Evolutionary conservation across 2,113 vertebrate species (phyloP), one percentile per base, ranked within the genome.

Genomic region (Aphyosemion australe): DNA sequence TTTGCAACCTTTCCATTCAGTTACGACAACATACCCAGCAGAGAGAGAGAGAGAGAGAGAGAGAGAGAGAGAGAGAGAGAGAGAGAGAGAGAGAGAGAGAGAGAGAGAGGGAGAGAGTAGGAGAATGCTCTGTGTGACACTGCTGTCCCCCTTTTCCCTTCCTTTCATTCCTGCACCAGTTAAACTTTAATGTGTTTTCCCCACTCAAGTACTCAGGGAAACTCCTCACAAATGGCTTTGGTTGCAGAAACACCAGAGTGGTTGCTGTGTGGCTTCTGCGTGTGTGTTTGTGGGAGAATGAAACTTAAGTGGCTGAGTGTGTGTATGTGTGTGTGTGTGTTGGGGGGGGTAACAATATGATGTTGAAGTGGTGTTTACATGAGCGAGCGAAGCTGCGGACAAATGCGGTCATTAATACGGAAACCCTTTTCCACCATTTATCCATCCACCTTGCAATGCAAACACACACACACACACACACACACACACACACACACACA

Each of bases 151-250:
- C 73, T 79, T 69, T 37, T 37, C 6, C 4, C 34, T 14, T 13
- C 51, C 43, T 65, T 84, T 84, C 74, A 61, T 61, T 62, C 53
- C 64, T 74, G 32, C 63, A 58, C 53, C 20, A 43, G 78, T 92
- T 85, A 92, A 92, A 88, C 74, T 90, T 93, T 93, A 87, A 93
- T 93, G 90, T 81, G 79, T 80, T 82, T 82, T 81, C 78, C 26
- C 84, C 75, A 43, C 88, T 89, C 72, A 86, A 83, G 80, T 88
- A 89, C 87, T 90, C 79, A 90, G 79, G 78, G 81, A 86, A 91
- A 88, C 82, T 85, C 75, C 78, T 86, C 73, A 84, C 74, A 92
- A 92, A 92, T 89, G 87, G 90, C 90, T 91, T 87, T 84, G 77
- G 78, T 82, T 89, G 91, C 90, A 92, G 78, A 84, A 89, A 82